These are phyloP conservation scores for Micropterix aruncella DNA, from an alignment of 2,888 invertebrate genomes.

Conservation along the genomic window DNA sequence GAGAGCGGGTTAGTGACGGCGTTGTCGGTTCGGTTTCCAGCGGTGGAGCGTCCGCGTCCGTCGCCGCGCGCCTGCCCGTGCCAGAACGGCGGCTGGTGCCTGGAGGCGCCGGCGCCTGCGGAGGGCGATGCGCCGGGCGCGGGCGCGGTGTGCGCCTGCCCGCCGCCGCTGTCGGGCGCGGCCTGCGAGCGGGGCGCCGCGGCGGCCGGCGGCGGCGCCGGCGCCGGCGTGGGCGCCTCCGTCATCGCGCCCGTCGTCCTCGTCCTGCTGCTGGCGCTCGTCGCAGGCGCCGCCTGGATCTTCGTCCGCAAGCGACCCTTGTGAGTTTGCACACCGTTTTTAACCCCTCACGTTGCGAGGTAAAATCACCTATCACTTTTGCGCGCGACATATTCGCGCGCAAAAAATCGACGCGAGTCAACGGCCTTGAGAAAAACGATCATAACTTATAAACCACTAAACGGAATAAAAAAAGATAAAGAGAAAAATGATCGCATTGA, in stretches of 20 bases:
- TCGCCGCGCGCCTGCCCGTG: conserved; percentile 70
- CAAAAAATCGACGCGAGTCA: too few species aligned
- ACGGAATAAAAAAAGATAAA: too few species aligned
- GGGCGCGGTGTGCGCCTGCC: conserved; percentile 52
- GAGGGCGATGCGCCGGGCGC: conserved; percentile 25
- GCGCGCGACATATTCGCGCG: too few species aligned
- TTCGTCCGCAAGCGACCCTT: conserved; percentile 71
- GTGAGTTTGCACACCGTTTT: conserved; percentile 47
- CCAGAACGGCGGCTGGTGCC: conserved; percentile 75
- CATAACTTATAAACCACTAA: too few species aligned
- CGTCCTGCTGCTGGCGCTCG: conserved; percentile 54
- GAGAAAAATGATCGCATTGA: too few species aligned
- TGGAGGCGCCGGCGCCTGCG: conserved; percentile 24
- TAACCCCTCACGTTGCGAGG: too few species aligned
- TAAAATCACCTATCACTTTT: too few species aligned
- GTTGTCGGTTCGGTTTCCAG: conserved; percentile 20
- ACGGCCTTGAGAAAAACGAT: too few species aligned
- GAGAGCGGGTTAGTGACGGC: too few species aligned
- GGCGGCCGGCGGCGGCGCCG: conserved; percentile 39
- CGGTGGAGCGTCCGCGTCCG: conserved; percentile 60
- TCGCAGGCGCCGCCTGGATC: conserved; percentile 66
- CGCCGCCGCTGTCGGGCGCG: conserved; percentile 47
- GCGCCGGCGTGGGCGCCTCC: conserved; percentile 46
- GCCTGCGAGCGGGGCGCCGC: conserved; percentile 48
- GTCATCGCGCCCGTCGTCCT: conserved; percentile 75